Percentiles rank a stretch among this genome's conserved stretches.
Evolutionary conservation across 2,113 vertebrate species (phyloP).

Genomic region (Anhinga rufa): DNA sequence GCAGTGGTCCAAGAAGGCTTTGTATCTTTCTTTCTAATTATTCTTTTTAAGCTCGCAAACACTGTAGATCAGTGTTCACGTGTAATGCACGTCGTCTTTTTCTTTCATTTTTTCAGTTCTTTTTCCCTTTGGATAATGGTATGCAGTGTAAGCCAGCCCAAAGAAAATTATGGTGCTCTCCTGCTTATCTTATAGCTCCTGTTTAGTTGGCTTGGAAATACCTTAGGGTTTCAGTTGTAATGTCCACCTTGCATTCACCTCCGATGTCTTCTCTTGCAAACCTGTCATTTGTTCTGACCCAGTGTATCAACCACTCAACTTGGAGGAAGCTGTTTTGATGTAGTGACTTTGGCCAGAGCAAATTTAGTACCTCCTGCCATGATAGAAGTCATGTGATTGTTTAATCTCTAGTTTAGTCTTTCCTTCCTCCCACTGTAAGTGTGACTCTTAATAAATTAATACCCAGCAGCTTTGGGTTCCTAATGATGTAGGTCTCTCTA

Average conservation of each 20-base stretch:
- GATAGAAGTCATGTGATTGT: background rate
- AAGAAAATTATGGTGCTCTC: background rate
- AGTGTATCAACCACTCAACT: background rate
- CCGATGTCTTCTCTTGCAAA: background rate
- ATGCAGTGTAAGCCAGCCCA: background rate
- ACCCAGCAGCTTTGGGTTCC: background rate
- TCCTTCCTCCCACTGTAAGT: background rate
- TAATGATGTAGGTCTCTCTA: background rate
- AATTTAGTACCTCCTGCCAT: background rate
- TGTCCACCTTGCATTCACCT: constrained; percentile 7
- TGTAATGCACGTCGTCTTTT: background rate
- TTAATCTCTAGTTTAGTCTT: background rate
- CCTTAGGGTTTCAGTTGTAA: background rate
- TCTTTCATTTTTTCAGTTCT: background rate
- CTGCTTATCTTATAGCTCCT: background rate
- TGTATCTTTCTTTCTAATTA: background rate
- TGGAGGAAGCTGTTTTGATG: background rate
- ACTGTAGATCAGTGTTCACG: background rate
- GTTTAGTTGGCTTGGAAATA: background rate
- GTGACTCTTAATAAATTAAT: background rate
- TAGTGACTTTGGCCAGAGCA: background rate
- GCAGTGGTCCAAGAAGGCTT: background rate
- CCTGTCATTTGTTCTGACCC: background rate
- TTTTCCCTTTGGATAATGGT: background rate
- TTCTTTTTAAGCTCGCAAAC: background rate